A percentile compares a stretch with the other conserved stretches of the same genome.
phyloP scores from a whole-genome alignment of 2,888 invertebrate species.

The Phortica okadai region DNA sequence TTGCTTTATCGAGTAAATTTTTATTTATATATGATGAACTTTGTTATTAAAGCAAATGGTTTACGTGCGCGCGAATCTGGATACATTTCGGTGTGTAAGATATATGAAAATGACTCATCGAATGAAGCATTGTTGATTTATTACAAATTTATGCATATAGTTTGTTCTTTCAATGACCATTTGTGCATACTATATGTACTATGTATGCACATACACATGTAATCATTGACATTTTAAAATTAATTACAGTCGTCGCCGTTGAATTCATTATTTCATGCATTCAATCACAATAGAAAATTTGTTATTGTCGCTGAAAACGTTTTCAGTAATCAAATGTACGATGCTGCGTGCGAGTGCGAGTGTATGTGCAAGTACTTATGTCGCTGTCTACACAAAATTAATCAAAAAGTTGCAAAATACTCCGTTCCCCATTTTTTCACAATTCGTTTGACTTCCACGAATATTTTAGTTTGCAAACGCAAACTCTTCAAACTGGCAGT shows the following conservation, averaged over 20 bases:
- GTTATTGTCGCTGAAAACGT: neutral
- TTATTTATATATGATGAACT: conserved; percentile 44
- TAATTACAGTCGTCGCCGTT: neutral
- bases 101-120: no score
- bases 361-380: conserved; percentile 67
- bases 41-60: conserved; percentile 14
- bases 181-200: neutral
- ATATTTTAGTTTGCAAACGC: neutral
- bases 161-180: neutral
- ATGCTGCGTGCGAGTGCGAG: neutral
- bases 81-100: no score
- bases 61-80: neutral
- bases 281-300: neutral
- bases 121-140: no score
- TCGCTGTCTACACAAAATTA: conserved; percentile 72
- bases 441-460: neutral
- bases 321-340: neutral
- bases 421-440: neutral
- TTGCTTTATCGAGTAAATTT: conserved; percentile 25
- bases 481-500: neutral
- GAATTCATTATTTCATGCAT: neutral
- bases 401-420: conserved; percentile 58
- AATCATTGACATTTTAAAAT: neutral
- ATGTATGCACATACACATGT: neutral
- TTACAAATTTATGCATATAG: neutral